Percentiles rank a stretch among this genome's conserved stretches.
These are phyloP conservation scores for Calonectris borealis DNA, from an alignment of 2,113 vertebrate genomes.

Conservation along the genomic window DNA sequence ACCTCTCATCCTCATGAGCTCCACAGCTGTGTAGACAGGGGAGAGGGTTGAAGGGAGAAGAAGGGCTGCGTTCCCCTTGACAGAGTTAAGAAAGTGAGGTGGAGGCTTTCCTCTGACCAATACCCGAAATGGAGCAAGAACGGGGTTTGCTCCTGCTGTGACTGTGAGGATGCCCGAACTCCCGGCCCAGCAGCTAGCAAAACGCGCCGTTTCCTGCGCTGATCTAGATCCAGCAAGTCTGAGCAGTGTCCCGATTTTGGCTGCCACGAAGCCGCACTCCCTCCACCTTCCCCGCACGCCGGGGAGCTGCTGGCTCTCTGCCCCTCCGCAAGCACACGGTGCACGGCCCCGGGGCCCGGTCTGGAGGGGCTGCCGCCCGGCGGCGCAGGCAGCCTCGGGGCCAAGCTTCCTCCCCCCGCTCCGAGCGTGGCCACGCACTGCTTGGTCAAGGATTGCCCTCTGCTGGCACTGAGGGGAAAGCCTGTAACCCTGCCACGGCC, in stretches of 20 bases:
- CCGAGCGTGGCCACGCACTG: background rate
- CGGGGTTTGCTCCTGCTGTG: background rate
- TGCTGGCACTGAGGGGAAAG: background rate
- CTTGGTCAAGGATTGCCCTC: background rate
- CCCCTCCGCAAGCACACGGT: too few relatives aligned
- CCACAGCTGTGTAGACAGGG: background rate
- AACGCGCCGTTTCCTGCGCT: background rate
- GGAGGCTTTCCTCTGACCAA: background rate
- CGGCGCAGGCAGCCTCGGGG: background rate
- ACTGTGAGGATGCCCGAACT: background rate
- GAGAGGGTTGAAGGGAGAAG: background rate
- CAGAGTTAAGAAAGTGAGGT: background rate
- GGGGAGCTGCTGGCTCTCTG: background rate
- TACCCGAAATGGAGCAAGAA: too few relatives aligned
- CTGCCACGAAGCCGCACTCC: too few relatives aligned
- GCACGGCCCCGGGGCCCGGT: background rate
- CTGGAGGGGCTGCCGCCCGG: background rate
- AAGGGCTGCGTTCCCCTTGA: background rate
- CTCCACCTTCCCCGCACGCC: background rate
- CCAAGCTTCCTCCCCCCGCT: too few relatives aligned
- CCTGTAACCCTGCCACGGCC: background rate
- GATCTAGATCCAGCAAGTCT: accelerated
- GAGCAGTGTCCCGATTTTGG: too few relatives aligned
- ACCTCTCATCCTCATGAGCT: background rate
- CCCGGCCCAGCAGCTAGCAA: background rate